Evolutionary conservation across 1,140 invertebrate genomes (phyloP), one percentile per base, ranked within the genome.

Genomic region (Drosophila busckii): DNA sequence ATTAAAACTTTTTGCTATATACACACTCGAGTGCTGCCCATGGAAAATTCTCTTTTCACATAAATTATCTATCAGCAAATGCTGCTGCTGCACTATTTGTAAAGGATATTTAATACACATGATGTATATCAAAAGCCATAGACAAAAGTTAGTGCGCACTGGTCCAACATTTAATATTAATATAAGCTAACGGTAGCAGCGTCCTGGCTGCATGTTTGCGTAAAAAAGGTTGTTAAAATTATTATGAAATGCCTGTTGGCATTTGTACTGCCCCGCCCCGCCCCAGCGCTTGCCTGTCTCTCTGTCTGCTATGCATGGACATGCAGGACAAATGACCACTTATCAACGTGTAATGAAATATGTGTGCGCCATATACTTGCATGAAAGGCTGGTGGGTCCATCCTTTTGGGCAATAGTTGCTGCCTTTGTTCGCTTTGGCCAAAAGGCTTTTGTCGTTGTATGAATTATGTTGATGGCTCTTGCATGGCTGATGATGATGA

Each of bases 191-290:
- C 26, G 17, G 29, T 37, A 62, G 32, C 40, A 19, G 13, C 15
- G 16, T 46, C 20, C 32, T 25, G 31, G 44, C 23, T 56, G 41
- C 41, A 70, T 66, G 67, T 68, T 82, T 69, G 56, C 58, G 59
- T 68, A 65, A 69, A 76, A 66, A 69, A 78, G 71, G 78, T 82
- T 73, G 73, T 71, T 84, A 60, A 84, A 85, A 85, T 85, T 65
- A 73, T 85, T 85, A 85, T 85, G 82, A 84, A 85, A 85, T 71
- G 82, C 82, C 82, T 85, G 73, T 69, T 82, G 82, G 82, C 75
- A 85, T 85, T 60, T 58, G 59, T 45, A 59, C 42, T 35, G 38
- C 48, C 20, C 10, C 26, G 12, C 29, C 31, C 10, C 4, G 22
- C 19, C 32, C 28, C 31, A 31, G n/a, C n/a, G n/a, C n/a, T 2